phyloP scores from a whole-genome alignment of 2,888 invertebrate species.

The Ormyrus pomaceus region DNA sequence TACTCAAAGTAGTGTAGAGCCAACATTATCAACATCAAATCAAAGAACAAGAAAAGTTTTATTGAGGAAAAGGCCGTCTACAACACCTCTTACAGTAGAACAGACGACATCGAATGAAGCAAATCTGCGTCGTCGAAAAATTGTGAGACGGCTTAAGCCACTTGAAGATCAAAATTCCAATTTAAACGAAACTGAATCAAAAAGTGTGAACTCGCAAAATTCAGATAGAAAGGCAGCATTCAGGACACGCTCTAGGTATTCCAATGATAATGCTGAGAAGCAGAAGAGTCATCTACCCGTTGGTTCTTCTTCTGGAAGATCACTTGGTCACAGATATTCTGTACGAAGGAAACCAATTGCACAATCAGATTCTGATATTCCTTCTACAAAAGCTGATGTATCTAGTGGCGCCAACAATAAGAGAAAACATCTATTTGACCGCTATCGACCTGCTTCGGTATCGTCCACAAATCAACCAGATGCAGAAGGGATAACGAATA shows the following conservation, averaged over 20 bases:
- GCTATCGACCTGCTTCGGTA: slow-evolving; percentile 24
- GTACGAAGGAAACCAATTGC: slow-evolving; percentile 37
- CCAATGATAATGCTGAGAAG: slow-evolving; percentile 3
- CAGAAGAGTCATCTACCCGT: background rate
- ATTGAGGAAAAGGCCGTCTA: slow-evolving; percentile 61
- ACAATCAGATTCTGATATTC: background rate
- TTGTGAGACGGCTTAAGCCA: slow-evolving; percentile 67
- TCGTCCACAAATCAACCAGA: background rate
- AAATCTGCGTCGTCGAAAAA: slow-evolving; percentile 63
- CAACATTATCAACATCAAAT: slow-evolving; percentile 13
- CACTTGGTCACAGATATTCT: slow-evolving; percentile 30
- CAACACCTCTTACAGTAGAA: slow-evolving; percentile 48
- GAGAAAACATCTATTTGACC: slow-evolving; percentile 46
- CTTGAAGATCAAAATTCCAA: slow-evolving; percentile 48
- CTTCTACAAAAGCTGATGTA: slow-evolving; percentile 18
- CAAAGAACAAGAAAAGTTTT: slow-evolving; percentile 61
- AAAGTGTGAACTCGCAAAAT: slow-evolving; percentile 36
- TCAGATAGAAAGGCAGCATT: background rate
- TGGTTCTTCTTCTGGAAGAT: slow-evolving; percentile 7
- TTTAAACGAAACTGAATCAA: slow-evolving; percentile 37
- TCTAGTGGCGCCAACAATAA: slow-evolving; percentile 16
- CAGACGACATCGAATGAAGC: slow-evolving; percentile 27
- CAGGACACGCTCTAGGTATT: background rate
- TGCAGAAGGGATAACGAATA: background rate
- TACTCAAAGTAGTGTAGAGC: background rate